phyloP scores from a whole-genome alignment of 2,888 invertebrate genomes.

The Scaptomyza cyrtandrae region DNA sequence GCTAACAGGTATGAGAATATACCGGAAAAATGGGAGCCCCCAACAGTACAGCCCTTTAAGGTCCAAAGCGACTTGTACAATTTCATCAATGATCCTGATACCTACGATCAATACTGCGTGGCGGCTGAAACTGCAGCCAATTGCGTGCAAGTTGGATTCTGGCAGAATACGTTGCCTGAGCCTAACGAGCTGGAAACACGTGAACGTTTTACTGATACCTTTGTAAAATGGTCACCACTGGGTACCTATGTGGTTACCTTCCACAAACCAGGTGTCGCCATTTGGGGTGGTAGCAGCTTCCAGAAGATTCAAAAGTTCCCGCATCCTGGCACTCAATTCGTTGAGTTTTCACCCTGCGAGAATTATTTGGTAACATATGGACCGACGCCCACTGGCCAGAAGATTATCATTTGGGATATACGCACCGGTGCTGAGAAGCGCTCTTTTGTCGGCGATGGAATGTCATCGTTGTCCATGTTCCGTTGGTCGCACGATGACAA shows the following conservation, averaged over 20 bases:
- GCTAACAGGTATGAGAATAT: conserved; percentile 90
- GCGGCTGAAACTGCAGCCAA: conserved; percentile 92
- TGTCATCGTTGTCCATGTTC: conserved; percentile 96
- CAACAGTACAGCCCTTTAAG: conserved; percentile 94
- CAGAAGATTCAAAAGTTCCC: conserved; percentile 95
- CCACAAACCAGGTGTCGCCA: conserved; percentile 96
- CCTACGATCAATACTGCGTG: conserved; percentile 97
- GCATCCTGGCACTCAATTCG: conserved; percentile 95
- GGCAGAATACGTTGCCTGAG: conserved; percentile 95
- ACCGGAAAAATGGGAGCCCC: conserved; percentile 96
- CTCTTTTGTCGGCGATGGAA: conserved; percentile 94
- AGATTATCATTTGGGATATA: conserved; percentile 98
- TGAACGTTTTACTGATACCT: conserved; percentile 96
- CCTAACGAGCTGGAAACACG: conserved; percentile 93
- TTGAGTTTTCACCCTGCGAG: conserved; percentile 99
- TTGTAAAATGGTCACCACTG: conserved; percentile 98
- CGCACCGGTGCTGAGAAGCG: conserved; percentile 97
- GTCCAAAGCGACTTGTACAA: conserved; percentile 96
- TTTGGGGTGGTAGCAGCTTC: conserved; percentile 98
- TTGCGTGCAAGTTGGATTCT: conserved; percentile 91
- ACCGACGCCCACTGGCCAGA: conserved; percentile 90
- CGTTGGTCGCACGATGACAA: conserved; percentile 98
- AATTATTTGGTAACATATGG: conserved; percentile 98
- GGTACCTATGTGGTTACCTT: conserved; percentile 98
- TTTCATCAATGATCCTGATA: conserved; percentile 96